phyloP scores from a whole-genome alignment of 1,140 invertebrate species.

The Pachypsylla venusta region DNA sequence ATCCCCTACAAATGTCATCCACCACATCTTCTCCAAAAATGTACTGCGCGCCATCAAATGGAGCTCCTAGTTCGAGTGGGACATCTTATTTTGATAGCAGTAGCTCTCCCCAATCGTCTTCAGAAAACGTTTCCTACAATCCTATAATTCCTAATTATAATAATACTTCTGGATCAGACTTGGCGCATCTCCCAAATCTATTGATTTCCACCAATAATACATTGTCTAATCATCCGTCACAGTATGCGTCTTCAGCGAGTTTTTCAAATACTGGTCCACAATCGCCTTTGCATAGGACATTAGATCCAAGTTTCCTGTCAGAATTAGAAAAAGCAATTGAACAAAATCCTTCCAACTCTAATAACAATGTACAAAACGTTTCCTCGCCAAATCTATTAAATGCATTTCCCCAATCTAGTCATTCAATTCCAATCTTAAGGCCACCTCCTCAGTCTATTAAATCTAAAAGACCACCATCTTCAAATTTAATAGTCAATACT shows the following conservation, averaged over 20 bases:
- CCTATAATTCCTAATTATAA: background rate
- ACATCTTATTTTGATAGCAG: background rate
- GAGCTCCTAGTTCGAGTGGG: background rate
- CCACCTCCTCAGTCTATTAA: conserved; percentile 33
- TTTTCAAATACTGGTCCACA: no score
- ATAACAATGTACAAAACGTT: conserved; percentile 27
- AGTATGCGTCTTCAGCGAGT: no score
- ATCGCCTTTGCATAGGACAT: no score
- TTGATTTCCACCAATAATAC: background rate
- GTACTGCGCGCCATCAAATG: background rate
- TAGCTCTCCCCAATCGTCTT: background rate
- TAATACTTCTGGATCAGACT: background rate
- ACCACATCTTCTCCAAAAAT: background rate
- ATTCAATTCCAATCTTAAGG: conserved; percentile 30
- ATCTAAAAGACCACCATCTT: conserved; percentile 27
- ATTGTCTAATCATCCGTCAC: no score
- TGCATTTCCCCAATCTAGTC: conserved; percentile 28
- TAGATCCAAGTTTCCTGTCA: conserved; percentile 40
- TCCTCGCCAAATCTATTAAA: no score
- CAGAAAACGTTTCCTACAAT: background rate
- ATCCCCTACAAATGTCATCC: background rate
- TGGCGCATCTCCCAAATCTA: background rate
- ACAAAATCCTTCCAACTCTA: conserved; percentile 35
- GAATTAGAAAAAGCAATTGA: conserved; percentile 45
- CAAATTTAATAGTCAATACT: conserved; percentile 20